Percentiles rank a stretch among this genome's conserved stretches.
These are phyloP conservation scores for Carapus acus DNA, from an alignment of 2,797 vertebrate genomes.

Conservation along the genomic window DNA sequence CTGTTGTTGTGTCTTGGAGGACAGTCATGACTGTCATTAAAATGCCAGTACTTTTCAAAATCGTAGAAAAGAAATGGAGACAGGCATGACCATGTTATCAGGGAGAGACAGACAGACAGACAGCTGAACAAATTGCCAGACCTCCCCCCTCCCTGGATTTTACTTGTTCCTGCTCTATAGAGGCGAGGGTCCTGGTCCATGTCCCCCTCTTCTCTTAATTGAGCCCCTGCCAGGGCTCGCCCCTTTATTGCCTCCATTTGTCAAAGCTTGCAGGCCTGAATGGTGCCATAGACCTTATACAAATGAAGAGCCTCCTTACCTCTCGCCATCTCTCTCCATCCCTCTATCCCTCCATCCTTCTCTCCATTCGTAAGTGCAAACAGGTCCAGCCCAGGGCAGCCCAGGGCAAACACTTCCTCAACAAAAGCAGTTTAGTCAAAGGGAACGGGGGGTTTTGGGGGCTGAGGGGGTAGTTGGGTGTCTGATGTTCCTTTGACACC, in stretches of 20 bases:
- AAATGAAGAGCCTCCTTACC: constrained; percentile 71
- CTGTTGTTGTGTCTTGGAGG: constrained; percentile 17
- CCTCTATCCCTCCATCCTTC: constrained; percentile 54
- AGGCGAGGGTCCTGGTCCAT: constrained; percentile 58
- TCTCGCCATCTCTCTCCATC: constrained; percentile 35
- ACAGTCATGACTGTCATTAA: constrained; percentile 28
- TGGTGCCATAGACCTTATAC: constrained; percentile 72
- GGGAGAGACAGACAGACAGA: constrained; percentile 39
- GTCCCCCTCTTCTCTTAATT: constrained; percentile 65
- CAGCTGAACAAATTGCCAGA: constrained; percentile 71
- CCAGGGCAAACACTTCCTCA: constrained; percentile 58
- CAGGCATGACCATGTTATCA: constrained; percentile 30
- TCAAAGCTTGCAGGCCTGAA: constrained; percentile 71
- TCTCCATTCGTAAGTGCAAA: constrained; percentile 66
- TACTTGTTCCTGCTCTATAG: constrained; percentile 66
- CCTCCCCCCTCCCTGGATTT: constrained; percentile 62
- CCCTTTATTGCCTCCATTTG: constrained; percentile 75
- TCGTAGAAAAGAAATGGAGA: constrained; percentile 34
- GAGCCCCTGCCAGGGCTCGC: constrained; percentile 70
- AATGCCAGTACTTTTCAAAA: constrained; percentile 39
- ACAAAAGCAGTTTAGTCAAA: constrained; percentile 47
- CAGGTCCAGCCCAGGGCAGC: constrained; percentile 57
- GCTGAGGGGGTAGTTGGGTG: constrained; percentile 42
- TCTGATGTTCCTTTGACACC: constrained; percentile 42
- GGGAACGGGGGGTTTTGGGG: too few relatives aligned